These are phyloP conservation scores for Montipora sp. DNA, from an alignment of 64 coral and sea anemone genomes.

Conservation along the genomic window DNA sequence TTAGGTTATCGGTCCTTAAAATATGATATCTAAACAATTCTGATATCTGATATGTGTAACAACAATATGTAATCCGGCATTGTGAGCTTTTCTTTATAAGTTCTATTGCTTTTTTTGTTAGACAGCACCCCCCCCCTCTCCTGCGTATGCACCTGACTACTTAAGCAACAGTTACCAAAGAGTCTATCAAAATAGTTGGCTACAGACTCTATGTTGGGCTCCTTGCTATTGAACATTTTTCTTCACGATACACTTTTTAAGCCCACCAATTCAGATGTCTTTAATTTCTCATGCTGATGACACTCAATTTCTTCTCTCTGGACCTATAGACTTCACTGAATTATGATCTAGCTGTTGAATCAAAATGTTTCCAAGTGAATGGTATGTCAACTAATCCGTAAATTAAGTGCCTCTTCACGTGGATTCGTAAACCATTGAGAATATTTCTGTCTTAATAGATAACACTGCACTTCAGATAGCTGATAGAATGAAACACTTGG, in stretches of 20 bases:
- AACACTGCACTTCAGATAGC: neutral
- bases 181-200: neutral
- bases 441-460: neutral
- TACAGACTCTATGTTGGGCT: neutral
- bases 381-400: conserved; percentile 25
- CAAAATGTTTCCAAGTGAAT: neutral
- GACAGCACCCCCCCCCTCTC: too few species aligned
- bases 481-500: neutral
- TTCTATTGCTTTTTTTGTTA: too few species aligned
- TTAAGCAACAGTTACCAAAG: neutral
- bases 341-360: neutral
- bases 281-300: neutral
- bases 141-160: too few species aligned
- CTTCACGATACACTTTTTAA: too few species aligned
- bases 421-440: neutral
- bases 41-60: too few species aligned
- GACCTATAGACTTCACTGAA: neutral
- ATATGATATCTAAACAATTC: too few species aligned
- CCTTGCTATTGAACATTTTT: neutral
- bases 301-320: neutral
- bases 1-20: too few species aligned
- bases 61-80: too few species aligned
- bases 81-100: too few species aligned
- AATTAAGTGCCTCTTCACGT: neutral
- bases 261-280: neutral